Evolutionary conservation across 2,113 vertebrate species (phyloP).

Genomic region (Nipponia nippon): DNA sequence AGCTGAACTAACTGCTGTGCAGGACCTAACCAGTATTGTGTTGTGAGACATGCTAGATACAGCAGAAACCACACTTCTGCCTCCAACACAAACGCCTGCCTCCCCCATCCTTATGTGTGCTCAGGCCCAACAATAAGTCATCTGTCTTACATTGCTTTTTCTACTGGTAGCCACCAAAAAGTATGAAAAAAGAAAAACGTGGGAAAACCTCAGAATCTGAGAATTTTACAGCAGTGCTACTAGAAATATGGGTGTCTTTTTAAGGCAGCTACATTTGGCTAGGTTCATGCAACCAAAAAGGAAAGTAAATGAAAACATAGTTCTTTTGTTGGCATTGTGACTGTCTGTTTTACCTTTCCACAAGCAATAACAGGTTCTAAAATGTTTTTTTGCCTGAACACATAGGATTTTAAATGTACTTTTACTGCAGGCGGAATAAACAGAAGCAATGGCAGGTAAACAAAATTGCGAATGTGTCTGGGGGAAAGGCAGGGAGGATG

Average conservation of each 20-base stretch:
- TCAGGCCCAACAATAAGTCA: not conserved
- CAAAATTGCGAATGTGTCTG: slow-evolving; percentile 36
- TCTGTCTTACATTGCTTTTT: slow-evolving; percentile 7
- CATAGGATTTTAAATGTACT: slow-evolving; percentile 18
- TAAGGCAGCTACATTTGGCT: not conserved
- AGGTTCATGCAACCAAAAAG: not conserved
- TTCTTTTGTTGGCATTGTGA: not conserved
- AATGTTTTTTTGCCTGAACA: not conserved
- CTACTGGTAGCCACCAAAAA: not conserved
- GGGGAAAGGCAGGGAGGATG: not conserved
- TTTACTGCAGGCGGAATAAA: slow-evolving; percentile 22
- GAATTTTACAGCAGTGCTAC: not conserved
- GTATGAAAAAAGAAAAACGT: not conserved
- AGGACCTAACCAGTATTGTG: not conserved
- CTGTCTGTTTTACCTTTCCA: not conserved
- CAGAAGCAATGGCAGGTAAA: slow-evolving; percentile 46
- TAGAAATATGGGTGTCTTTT: not conserved
- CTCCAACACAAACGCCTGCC: not conserved
- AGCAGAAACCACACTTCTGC: not conserved
- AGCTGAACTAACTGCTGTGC: not conserved
- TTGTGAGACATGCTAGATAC: not conserved
- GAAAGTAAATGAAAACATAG: not conserved
- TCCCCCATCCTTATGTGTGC: not conserved
- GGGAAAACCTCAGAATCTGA: not conserved
- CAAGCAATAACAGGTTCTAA: not conserved